Base-by-base conservation (phyloP, 2,888 invertebrate genomes). In the Microctonus brassicae region DNA sequence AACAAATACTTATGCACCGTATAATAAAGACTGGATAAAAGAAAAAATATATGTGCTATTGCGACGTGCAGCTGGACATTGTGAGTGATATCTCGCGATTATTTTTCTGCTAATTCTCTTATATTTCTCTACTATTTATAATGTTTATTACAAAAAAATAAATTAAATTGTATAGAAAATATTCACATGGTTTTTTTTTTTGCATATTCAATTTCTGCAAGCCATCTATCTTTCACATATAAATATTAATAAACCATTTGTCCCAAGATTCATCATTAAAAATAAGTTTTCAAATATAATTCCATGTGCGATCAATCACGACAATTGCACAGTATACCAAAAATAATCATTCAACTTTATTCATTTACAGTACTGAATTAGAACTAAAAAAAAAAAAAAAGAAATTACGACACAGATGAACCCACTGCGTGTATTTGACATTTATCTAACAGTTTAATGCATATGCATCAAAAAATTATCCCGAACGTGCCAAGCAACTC, bases 11-110 rank as follows among this genome's bases (percentile, higher is more conserved):
- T 99, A 99, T 84, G 96, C 97, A 1, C 99, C 99, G 0, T 98
- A 98, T 89, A 98, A 98, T 88, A 99, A 99, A 89, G 98, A 97
- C 83, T 99, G 98, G 98, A 97, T 99, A 72, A 99, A 99, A 88
- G 98, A 99, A 87, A 98, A 99, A 87, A 98, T 99, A 76, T 99
- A 98, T 85, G 94, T 98, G 4, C 89, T 99, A 81, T 89, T 99
- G 75, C 93, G 97, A 78, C 97, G 98, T 88, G 98, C 98, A 0
- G 95, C 96, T 0, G 95, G 94, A 0, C 91, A 91, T 77, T 80
- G 76, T 68, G 81, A 82, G 60, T 83, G 70, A 78, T 76, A 65
- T 7, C 29, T 29, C 26, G 20, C 52, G 20, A 26, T 64, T 39
- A 42, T 64, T 64, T 60, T 17, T 17, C 11, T 34, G 10, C 17